phyloP scores from a whole-genome alignment of 2,888 invertebrate species.

The Papilio elwesi region DNA sequence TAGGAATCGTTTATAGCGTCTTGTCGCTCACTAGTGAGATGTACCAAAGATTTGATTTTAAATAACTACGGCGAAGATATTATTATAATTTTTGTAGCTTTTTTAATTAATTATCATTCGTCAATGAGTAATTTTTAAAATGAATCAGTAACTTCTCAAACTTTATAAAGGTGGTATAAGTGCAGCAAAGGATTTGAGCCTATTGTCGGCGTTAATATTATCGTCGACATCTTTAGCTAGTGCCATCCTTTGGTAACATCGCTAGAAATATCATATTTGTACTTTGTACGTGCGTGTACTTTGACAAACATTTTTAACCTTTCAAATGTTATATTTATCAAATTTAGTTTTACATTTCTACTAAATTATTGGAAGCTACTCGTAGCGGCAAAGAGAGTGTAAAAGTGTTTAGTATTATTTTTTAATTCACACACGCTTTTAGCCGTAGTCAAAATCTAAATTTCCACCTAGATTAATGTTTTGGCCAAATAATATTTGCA shows the following conservation, averaged over 20 bases:
- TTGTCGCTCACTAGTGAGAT: slow-evolving; percentile 71
- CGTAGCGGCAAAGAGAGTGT: background rate
- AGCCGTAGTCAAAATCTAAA: slow-evolving; percentile 18
- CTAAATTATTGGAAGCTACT: background rate
- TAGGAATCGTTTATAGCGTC: slow-evolving; percentile 61
- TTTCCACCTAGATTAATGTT: background rate
- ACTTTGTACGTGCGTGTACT: background rate
- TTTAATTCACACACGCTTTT: background rate
- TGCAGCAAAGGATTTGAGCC: background rate
- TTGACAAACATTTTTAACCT: too few species aligned
- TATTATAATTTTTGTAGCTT: background rate
- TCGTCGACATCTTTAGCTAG: background rate
- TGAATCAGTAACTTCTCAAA: background rate
- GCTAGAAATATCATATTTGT: background rate
- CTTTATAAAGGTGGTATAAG: too few species aligned
- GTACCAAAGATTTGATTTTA: slow-evolving; percentile 66
- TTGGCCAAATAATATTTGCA: slow-evolving; percentile 42
- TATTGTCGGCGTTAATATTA: background rate
- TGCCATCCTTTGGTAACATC: too few species aligned
- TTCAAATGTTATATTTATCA: too few species aligned
- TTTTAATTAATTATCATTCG: slow-evolving; percentile 1
- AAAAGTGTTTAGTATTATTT: background rate
- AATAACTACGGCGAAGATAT: slow-evolving; percentile 43
- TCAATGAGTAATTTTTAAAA: background rate
- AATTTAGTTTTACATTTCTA: too few species aligned